These are phyloP conservation scores for Tetragonula carbonaria DNA, from an alignment of 2,888 invertebrate genomes.

Conservation along the genomic window DNA sequence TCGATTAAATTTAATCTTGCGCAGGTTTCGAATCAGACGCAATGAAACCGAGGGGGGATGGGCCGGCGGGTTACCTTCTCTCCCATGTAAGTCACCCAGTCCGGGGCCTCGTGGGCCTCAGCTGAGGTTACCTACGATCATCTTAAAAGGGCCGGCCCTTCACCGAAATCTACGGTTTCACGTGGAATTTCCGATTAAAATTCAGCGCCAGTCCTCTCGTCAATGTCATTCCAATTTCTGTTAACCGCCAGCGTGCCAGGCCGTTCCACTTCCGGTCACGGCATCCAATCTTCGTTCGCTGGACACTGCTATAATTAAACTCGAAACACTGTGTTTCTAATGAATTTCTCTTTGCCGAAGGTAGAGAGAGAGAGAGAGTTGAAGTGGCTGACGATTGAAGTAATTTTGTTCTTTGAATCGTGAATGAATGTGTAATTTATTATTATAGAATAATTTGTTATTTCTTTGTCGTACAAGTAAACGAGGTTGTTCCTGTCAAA, in stretches of 20 bases:
- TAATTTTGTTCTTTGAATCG: background rate
- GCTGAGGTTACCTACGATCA: slow-evolving; percentile 70
- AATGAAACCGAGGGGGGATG: slow-evolving; percentile 73
- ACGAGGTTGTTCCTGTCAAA: background rate
- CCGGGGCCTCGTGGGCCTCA: slow-evolving; percentile 48
- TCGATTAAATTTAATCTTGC: slow-evolving; percentile 78
- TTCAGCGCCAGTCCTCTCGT: slow-evolving; percentile 19
- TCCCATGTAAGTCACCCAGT: slow-evolving; percentile 63
- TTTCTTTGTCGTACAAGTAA: background rate
- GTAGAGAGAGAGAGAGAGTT: no score
- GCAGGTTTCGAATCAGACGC: slow-evolving; percentile 72
- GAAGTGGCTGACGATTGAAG: no score
- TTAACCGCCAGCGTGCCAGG: slow-evolving; percentile 13
- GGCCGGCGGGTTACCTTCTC: slow-evolving; percentile 25
- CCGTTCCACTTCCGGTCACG: background rate
- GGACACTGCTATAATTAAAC: background rate
- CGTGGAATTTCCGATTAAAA: slow-evolving; percentile 56
- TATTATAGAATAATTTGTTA: background rate
- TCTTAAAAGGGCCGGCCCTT: slow-evolving; percentile 53
- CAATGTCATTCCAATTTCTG: slow-evolving; percentile 30
- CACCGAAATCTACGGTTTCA: slow-evolving; percentile 69
- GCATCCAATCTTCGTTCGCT: no score
- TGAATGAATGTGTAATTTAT: no score
- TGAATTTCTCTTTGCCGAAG: background rate
- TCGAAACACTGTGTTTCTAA: background rate